Evolutionary conservation across 1,140 invertebrate genomes (phyloP), one percentile per base, ranked within the genome.

Genomic region (Drosophila grimshawi): DNA sequence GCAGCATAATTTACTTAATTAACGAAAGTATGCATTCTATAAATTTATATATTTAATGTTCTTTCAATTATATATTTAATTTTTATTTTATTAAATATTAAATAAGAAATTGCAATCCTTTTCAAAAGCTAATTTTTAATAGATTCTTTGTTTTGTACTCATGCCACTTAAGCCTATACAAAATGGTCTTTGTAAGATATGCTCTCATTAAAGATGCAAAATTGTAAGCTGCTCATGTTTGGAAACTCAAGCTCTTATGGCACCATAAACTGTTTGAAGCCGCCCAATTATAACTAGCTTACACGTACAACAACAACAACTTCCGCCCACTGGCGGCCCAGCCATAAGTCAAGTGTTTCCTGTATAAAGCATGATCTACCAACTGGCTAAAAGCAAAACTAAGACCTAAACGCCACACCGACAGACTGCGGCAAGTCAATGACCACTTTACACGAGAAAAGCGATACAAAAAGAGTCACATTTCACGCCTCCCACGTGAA

Each of bases 401-500:
- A 52, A 30, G 51, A 43, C 45, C 72, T 33, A 57, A 60, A 59
- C 30, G 8, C 10, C 59, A 11, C 19, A 37, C 6, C 33, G 19
- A 27, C 35, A 33, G n/a, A 29, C 6, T 30, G 57, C 27, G 11
- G 33, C 8, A 35, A 61, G 66, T 72, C 66, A 81, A 67, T 72
- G 78, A 62, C 78, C 78, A 80, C 66, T 76, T 80, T 65, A 48
- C 74, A 60, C 52, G 46, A 49, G 48, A 43, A 60, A 11, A 32
- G 51, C 30, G 19, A 19, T 19, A 19, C 19, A 19, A 64, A 76
- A 66, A 62, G 69, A 60, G 57, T 45, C 55, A 51, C 52, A 51
- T 66, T 76, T 83, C 65, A 76, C 76, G 81, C 76, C 76, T 71
- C 80, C 81, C 49, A 83, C 76, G 64, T 70, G 11, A 33, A 72